These are phyloP conservation scores for Halcyon malimbica DNA, from an alignment of 2,113 vertebrate genomes.

Conservation along the genomic window DNA sequence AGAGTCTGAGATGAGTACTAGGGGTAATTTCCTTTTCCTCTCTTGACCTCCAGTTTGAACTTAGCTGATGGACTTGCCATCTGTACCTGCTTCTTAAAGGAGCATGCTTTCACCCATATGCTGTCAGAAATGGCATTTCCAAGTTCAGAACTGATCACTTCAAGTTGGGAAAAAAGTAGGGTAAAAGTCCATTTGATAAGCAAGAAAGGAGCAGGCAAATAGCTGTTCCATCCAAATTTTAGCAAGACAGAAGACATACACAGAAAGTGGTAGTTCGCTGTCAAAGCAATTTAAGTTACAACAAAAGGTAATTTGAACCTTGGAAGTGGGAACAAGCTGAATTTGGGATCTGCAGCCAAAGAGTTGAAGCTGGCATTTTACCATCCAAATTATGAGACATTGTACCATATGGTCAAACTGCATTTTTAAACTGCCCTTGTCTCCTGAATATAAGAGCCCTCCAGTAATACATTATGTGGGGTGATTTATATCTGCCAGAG, in stretches of 20 bases:
- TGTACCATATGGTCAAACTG: not conserved
- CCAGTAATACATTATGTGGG: conserved; percentile 17
- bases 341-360: not conserved
- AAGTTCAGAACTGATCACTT: conserved; percentile 57
- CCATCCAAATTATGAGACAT: not conserved
- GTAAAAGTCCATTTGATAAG: not conserved
- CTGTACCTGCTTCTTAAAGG: conserved; percentile 58
- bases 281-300: not conserved
- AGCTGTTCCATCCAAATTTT: not conserved
- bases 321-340: not conserved
- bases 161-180: not conserved
- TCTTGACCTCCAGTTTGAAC: conserved; percentile 62
- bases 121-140: conserved; percentile 33
- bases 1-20: conserved; percentile 18
- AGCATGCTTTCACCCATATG: not conserved
- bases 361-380: not conserved
- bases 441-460: not conserved
- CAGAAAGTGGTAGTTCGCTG: not conserved
- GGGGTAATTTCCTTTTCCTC: conserved; percentile 58
- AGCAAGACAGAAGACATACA: not conserved
- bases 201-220: not conserved
- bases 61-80: conserved; percentile 70
- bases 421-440: not conserved
- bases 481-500: conserved; percentile 65
- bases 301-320: not conserved